These are phyloP conservation scores for Cassiopea xamachana DNA, from an alignment of 30 jellyfish, hydroid and myxozoan genomes.

Conservation along the genomic window DNA sequence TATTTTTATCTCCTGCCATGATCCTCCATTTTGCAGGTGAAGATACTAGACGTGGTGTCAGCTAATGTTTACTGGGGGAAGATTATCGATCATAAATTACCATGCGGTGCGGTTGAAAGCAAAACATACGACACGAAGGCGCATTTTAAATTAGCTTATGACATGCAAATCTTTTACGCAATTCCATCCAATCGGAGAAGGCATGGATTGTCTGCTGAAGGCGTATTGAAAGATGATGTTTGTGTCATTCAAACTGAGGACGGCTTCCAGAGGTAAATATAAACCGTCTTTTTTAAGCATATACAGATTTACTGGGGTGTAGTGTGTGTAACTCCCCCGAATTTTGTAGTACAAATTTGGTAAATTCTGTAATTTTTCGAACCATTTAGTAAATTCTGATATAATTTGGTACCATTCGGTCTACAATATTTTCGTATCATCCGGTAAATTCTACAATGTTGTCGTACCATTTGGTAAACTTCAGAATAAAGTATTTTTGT, in stretches of 20 bases:
- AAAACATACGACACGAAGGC: conserved; percentile 61
- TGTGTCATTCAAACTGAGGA: conserved; percentile 71
- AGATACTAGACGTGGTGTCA: conserved; percentile 73
- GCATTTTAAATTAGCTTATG: conserved; percentile 57
- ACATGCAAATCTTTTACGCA: conserved; percentile 73
- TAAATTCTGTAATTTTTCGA: too few species aligned
- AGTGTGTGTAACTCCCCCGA: too few species aligned
- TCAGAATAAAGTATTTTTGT: too few species aligned
- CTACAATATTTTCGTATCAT: too few species aligned
- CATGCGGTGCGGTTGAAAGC: conserved; percentile 43
- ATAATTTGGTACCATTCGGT: too few species aligned
- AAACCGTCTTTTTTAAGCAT: neutral
- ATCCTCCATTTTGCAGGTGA: conserved; percentile 40
- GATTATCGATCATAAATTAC: conserved; percentile 71
- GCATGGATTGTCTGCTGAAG: conserved; percentile 45
- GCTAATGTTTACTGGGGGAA: conserved; percentile 82
- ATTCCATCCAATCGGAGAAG: conserved; percentile 29
- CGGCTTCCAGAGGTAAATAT: conserved; percentile 70
- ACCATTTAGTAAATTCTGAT: too few species aligned
- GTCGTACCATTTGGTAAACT: too few species aligned
- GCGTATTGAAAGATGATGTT: conserved; percentile 55
- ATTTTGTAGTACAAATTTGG: too few species aligned
- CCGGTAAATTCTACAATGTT: too few species aligned
- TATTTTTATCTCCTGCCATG: too few species aligned
- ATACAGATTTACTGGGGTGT: too few species aligned